Evolutionary conservation across 2,888 invertebrate species (phyloP).

Genomic region (Dermolepida albohirtum): DNA sequence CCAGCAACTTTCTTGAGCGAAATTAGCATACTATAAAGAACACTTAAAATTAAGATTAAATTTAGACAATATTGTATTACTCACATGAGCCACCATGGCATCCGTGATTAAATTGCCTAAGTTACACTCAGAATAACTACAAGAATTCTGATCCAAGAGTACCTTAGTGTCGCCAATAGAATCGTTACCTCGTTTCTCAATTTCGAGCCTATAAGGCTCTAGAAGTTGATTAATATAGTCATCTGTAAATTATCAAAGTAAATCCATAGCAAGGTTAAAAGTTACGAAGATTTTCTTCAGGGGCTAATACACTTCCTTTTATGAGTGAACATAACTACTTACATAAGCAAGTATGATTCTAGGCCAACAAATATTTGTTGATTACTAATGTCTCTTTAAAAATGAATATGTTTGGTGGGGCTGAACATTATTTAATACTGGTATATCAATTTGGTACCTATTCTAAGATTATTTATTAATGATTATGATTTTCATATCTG

Average conservation of each 20-base stretch:
- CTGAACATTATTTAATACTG: too few species aligned
- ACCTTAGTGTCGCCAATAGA: conserved; percentile 9
- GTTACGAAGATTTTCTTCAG: too few species aligned
- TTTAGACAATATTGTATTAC: neutral
- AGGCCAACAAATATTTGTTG: too few species aligned
- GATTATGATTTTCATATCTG: too few species aligned
- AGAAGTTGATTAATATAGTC: neutral
- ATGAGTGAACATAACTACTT: too few species aligned
- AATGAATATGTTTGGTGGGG: too few species aligned
- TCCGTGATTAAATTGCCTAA: conserved; percentile 27
- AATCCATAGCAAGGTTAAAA: too few species aligned
- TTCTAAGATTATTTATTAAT: too few species aligned
- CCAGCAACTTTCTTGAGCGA: conserved; percentile 70
- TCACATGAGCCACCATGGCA: conserved; percentile 23
- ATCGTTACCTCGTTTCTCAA: neutral
- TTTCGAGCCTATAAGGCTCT: neutral
- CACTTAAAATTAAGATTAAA: neutral
- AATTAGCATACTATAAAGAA: conserved; percentile 64
- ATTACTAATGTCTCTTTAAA: too few species aligned
- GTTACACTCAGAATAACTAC: conserved; percentile 17
- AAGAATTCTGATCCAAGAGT: conserved; percentile 1
- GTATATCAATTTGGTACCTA: too few species aligned
- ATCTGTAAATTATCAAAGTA: conserved; percentile 1
- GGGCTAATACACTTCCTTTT: too few species aligned
- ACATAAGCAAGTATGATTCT: too few species aligned